Evolutionary conservation across 2,888 invertebrate species (phyloP), one percentile per base, ranked within the genome.

Genomic region (Alcis repandata): DNA sequence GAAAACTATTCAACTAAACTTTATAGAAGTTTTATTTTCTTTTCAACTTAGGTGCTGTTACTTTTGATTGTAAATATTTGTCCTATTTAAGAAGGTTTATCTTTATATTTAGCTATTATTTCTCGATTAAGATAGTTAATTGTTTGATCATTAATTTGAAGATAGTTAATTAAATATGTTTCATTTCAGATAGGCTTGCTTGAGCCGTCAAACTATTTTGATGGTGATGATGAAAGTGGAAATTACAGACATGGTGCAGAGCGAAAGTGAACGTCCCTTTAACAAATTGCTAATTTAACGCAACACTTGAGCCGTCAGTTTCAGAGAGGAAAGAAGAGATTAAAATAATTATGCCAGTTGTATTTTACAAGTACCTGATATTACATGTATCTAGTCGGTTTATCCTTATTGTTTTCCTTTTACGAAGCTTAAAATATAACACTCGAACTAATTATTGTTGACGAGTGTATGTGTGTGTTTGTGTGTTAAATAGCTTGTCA

Each of bases 311-410:
- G 52, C 63, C 3, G 33, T 33, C 45, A 53, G 52, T 49, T 36
- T 36, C 54, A 40, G 57, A 59, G 53, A 79, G 77, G 77, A 80
- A 79, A 78, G 69, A 70, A 71, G 63, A 74, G 75, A 81, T 78
- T 77, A 76, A 73, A 76, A 75, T 79, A 76, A 82, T 76, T 77
- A 57, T 57, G 41, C 17, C 17, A 57, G 40, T 45, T 51, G 27
- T 57, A 43, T n/a, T 11, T n/a, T 10, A 13, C 13, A 13, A 19
- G 10, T 27, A 40, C 11, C 15, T 51, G 10, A 52, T 40, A 32
- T 48, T 36, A 7, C 19, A 32, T 41, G 9, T 19, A 19, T 11
- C 15, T 43, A 1, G 46, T 6, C 27, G 2, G 10, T 32, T 68
- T 67, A 68, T 66, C 68, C 69, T 60, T 64, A 38, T 69, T 58